Evolutionary conservation across 2,888 invertebrate species (phyloP).

Genomic region (Frankliniella intonsa): DNA sequence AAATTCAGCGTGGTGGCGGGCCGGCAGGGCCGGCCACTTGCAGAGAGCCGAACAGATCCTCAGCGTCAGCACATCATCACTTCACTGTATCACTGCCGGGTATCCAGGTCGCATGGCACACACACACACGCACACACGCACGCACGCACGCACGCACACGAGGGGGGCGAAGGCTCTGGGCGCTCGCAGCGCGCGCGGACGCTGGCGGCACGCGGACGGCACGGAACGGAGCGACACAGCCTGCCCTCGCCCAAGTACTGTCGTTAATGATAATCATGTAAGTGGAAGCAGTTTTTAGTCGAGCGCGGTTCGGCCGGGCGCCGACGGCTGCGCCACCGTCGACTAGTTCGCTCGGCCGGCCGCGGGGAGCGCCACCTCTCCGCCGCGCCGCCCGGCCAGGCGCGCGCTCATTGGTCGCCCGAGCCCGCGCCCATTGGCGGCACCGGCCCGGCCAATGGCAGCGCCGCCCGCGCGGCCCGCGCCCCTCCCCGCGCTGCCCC

Average conservation of each 20-base stretch:
- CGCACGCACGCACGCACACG: neutral
- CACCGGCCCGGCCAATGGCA: neutral
- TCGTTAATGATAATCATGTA: neutral
- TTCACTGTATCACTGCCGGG: constrained; percentile 10
- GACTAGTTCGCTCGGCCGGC: neutral
- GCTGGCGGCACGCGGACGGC: neutral
- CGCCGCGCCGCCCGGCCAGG: neutral
- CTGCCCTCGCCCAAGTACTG: constrained; percentile 13
- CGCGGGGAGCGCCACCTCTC: constrained; percentile 17
- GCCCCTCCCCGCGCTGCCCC: neutral
- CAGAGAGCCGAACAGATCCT: neutral
- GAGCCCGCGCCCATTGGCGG: neutral
- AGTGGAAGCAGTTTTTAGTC: neutral
- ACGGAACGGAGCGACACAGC: neutral
- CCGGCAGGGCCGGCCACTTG: neutral
- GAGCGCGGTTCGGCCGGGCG: neutral
- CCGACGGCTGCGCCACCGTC: constrained; percentile 2
- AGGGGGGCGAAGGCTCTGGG: neutral
- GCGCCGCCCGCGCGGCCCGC: neutral
- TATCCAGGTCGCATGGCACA: constrained; percentile 3
- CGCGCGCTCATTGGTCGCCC: neutral
- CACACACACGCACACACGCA: neutral
- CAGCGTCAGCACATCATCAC: neutral
- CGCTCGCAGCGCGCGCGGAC: neutral
- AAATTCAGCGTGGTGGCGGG: constrained; percentile 79